Evolutionary conservation across 2,113 vertebrate genomes (phyloP).

Genomic region (Tretioscincus oriximinensis): DNA sequence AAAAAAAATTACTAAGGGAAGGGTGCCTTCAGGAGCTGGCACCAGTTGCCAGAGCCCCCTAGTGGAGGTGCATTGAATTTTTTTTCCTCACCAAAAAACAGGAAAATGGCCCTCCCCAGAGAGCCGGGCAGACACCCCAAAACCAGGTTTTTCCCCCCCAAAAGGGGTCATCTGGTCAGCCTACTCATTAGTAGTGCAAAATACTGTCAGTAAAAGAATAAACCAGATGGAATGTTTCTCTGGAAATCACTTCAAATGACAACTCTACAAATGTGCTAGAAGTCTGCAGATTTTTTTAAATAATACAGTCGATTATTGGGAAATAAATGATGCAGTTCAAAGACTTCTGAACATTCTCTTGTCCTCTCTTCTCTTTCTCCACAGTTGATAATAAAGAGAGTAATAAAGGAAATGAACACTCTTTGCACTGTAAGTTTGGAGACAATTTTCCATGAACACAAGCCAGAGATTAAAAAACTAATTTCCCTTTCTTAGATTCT

Average conservation of each 20-base stretch:
- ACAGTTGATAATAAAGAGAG: constrained; percentile 19
- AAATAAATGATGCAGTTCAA: constrained; percentile 25
- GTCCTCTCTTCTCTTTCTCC: neutral
- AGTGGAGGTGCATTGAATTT: no score
- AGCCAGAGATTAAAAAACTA: constrained; percentile 16
- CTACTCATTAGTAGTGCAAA: no score
- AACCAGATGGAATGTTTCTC: neutral
- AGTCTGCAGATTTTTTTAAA: neutral
- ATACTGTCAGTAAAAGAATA: neutral
- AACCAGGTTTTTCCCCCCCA: no score
- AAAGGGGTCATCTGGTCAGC: no score
- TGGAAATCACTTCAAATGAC: constrained; percentile 8
- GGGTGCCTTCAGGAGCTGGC: no score
- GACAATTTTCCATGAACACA: constrained; percentile 17
- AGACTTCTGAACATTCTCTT: neutral
- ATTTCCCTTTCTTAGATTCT: constrained; percentile 11
- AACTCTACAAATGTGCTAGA: constrained; percentile 5
- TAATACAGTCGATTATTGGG: constrained; percentile 15
- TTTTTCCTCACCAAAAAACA: no score
- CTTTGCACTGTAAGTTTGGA: constrained; percentile 17
- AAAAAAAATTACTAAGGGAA: no score
- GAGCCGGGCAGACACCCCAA: no score
- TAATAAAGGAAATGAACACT: neutral
- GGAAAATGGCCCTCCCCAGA: no score
- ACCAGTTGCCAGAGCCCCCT: no score